Evolutionary conservation across 2,888 invertebrate species (phyloP).

Genomic region (Marronus borbonicus): DNA sequence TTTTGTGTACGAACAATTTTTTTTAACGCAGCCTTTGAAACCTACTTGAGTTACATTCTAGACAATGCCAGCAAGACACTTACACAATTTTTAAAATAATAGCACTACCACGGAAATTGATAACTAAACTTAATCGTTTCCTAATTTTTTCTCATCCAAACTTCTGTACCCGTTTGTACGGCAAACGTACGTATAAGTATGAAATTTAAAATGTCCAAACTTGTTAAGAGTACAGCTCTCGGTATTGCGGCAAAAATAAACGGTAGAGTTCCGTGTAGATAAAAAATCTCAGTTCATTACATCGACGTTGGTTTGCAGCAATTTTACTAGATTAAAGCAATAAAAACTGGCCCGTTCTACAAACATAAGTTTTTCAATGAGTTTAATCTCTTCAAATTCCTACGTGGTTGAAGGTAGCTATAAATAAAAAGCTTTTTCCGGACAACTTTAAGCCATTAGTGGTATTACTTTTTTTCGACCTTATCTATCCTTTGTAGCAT

Average conservation of each 20-base stretch:
- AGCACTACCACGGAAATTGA: no score
- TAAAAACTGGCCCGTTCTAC: conserved; percentile 16
- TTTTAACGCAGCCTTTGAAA: no score
- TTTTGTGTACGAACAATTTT: no score
- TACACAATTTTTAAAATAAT: no score
- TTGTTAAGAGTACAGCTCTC: no score
- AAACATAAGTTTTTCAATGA: conserved; percentile 35
- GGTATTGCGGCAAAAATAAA: neutral
- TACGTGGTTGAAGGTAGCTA: neutral
- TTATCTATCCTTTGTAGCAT: neutral
- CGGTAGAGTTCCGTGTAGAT: neutral
- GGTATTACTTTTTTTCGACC: conserved; percentile 30
- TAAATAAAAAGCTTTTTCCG: conserved; percentile 17
- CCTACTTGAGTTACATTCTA: no score
- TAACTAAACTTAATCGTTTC: no score
- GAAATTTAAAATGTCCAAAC: no score
- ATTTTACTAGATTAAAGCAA: conserved; percentile 34
- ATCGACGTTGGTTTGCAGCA: conserved; percentile 2
- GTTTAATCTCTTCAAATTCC: conserved; percentile 24
- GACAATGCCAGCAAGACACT: no score
- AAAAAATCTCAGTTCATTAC: neutral
- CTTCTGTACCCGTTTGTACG: no score
- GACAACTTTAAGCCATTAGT: conserved; percentile 31
- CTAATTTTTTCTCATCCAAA: no score
- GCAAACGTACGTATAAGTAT: no score